phyloP scores from a whole-genome alignment of 64 coral and sea anemone genomes.

The Montipora sp. region DNA sequence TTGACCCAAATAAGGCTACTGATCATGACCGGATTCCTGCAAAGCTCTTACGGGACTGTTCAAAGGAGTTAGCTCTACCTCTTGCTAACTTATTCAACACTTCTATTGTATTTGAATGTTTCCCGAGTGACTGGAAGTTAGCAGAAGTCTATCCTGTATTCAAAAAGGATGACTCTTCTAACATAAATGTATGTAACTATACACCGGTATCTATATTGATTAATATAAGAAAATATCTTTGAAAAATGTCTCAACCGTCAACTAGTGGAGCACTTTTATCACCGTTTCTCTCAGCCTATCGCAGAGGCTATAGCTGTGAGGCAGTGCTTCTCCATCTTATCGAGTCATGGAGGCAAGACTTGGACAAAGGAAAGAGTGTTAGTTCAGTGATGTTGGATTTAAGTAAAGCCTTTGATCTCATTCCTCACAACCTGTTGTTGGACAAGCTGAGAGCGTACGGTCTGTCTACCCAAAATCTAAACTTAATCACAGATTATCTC shows the following conservation, averaged over 20 bases:
- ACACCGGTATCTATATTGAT: background rate
- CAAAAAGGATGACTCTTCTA: no score
- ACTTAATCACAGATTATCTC: background rate
- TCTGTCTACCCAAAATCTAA: slow-evolving; percentile 16
- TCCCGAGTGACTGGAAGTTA: background rate
- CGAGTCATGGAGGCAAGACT: background rate
- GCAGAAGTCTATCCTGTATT: no score
- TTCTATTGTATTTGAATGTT: background rate
- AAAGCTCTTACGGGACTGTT: background rate
- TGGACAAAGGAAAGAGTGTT: slow-evolving; percentile 33
- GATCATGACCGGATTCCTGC: background rate
- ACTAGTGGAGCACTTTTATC: background rate
- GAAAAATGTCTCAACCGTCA: background rate
- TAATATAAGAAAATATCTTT: background rate
- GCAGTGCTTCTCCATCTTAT: background rate
- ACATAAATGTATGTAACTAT: background rate
- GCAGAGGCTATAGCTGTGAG: background rate
- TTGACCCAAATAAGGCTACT: background rate
- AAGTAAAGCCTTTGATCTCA: slow-evolving; percentile 17
- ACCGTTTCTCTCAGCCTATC: background rate
- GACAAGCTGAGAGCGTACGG: background rate
- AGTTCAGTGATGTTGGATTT: slow-evolving; percentile 29
- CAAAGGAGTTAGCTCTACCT: background rate
- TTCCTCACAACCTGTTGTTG: slow-evolving; percentile 12
- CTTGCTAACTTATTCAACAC: background rate